A percentile compares a stretch with the other conserved stretches of the same genome.
Evolutionary conservation across 2,888 invertebrate species (phyloP).

Genomic region (Sarcophaga subvicina): DNA sequence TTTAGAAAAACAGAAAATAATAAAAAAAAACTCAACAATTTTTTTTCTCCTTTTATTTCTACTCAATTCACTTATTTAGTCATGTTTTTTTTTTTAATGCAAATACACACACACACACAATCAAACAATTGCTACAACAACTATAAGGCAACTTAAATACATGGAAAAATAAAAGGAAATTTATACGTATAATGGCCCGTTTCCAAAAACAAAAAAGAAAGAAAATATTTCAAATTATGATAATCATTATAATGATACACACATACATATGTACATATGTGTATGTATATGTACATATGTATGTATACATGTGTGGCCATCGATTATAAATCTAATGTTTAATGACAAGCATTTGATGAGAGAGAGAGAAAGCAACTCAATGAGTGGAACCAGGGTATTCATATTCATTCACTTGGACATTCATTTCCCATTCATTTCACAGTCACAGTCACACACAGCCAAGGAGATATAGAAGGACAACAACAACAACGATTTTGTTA

Average conservation of each 20-base stretch:
- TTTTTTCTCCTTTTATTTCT: neutral
- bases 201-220: too few species aligned
- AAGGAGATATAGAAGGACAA: constrained; percentile 6
- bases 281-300: too few species aligned
- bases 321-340: too few species aligned
- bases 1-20: constrained; percentile 48
- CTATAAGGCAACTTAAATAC: too few species aligned
- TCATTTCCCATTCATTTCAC: neutral
- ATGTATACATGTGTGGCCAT: too few species aligned
- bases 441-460: neutral
- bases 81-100: constrained; percentile 46
- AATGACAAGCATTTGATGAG: too few species aligned
- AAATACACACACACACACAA: constrained; percentile 23
- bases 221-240: too few species aligned
- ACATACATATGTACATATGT: too few species aligned
- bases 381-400: neutral
- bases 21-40: constrained; percentile 9
- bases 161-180: too few species aligned
- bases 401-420: neutral
- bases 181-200: too few species aligned
- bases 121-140: neutral
- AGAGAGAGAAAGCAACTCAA: too few species aligned
- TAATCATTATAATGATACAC: too few species aligned
- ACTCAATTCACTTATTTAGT: constrained; percentile 51
- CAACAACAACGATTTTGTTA: neutral